A percentile compares a stretch with the other conserved stretches of the same genome.
Evolutionary conservation across 2,113 vertebrate genomes (phyloP).

Genomic region (Carassius gibelio): DNA sequence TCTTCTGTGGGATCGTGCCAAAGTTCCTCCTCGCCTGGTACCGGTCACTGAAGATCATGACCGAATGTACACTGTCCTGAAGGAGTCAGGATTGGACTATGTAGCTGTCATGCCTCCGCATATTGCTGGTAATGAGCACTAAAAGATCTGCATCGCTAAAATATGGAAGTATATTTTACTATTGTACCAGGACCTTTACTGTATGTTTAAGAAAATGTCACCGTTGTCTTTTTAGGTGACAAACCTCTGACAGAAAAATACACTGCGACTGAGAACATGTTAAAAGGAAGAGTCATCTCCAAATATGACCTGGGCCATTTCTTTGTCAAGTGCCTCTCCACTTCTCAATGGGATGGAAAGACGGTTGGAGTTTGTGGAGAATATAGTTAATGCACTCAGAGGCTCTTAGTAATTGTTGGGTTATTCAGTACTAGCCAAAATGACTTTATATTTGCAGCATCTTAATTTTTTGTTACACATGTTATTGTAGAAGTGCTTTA

Average conservation of each 20-base stretch:
- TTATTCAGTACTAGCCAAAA: not conserved
- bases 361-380: constrained; percentile 80
- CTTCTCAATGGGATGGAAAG: constrained; percentile 79
- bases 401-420: too few relatives aligned
- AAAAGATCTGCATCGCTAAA: not conserved
- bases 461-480: not conserved
- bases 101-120: constrained; percentile 88
- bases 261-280: constrained; percentile 70
- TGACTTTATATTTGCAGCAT: not conserved
- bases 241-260: constrained; percentile 83
- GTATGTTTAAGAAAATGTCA: not conserved
- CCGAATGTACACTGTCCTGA: constrained; percentile 82
- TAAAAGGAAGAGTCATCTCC: constrained; percentile 83
- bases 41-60: constrained; percentile 86
- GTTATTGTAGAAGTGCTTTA: not conserved
- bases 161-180: too few relatives aligned
- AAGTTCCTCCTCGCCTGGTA: constrained; percentile 79
- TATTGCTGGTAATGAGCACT: constrained; percentile 75
- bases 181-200: not conserved
- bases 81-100: constrained; percentile 83
- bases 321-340: constrained; percentile 85
- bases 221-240: constrained; percentile 67
- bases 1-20: constrained; percentile 86
- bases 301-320: constrained; percentile 88
- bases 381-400: constrained; percentile 66